Evolutionary conservation across 1,140 invertebrate species (phyloP), one percentile per base, ranked within the genome.

Genomic region (Meloidogyne chitwoodi): DNA sequence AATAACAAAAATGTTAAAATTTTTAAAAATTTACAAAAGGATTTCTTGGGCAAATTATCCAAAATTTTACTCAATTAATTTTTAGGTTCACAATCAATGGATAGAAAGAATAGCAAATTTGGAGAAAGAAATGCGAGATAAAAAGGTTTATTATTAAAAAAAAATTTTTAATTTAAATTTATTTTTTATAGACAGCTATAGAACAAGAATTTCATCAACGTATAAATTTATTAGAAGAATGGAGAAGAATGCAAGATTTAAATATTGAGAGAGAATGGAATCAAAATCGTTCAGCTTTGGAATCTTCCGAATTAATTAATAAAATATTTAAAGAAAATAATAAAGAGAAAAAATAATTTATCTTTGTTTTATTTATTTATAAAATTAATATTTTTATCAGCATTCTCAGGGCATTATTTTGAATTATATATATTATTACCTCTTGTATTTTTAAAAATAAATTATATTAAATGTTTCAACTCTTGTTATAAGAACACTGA

Each of bases 101-200:
- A 73, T 12, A 31, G n/a, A 26, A 26, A 24, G 31, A 64, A 61
- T 73, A n/a, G 41, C 38, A 8, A 24, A 73, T 10, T 61, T 73
- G 56, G 71, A 73, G 44, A 73, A 73, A 64, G 71, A 73, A 63
- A 63, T 73, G 56, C 41, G 34, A 16, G 71, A 73, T n/a, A 73
- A 31, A 73, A 26, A 38, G 24, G 71, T 73, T 16, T 19, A 24
- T 24, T 6, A 22, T 16, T 19, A 31, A 31, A 31, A 31, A n/a
- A n/a, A n/a, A n/a, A n/a, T n/a, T n/a, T n/a, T n/a, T 24, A 11
- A 72, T 34, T 29, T 2, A n/a, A 61, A 27, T 27, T 27, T 8
- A 38, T 38, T 38, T 16, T 64, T 38, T 64, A 61, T 10, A 56
- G 71, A 29, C 71, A 22, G 48, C 71, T 11, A 11, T 73, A 2